Evolutionary conservation across 2,888 invertebrate genomes (phyloP).

Genomic region (Yponomeuta malinellus): DNA sequence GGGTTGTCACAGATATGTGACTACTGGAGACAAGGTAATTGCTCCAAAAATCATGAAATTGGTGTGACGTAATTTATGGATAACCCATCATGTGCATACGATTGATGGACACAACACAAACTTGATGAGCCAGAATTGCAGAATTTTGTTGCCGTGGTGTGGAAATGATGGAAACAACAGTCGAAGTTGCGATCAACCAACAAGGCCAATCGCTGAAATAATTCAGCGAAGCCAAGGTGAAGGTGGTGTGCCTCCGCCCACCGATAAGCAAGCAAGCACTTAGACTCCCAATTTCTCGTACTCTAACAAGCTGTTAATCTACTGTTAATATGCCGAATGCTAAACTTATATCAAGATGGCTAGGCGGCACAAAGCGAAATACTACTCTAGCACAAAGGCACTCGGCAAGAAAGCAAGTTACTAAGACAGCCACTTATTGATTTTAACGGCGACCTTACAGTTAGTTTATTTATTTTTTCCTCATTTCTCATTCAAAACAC

Average conservation of each 20-base stretch:
- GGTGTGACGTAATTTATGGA: no score
- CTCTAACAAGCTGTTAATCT: no score
- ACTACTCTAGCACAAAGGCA: background rate
- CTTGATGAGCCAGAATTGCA: background rate
- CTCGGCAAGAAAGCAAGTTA: background rate
- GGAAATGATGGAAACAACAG: background rate
- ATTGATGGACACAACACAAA: no score
- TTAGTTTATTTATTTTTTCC: background rate
- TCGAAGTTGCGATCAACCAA: background rate
- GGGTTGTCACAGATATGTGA: no score
- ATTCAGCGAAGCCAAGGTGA: slow-evolving; percentile 1
- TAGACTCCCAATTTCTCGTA: no score
- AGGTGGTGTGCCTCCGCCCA: background rate
- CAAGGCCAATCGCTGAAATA: slow-evolving; percentile 10
- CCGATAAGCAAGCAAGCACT: no score
- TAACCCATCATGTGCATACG: no score
- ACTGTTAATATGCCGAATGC: background rate
- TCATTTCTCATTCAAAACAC: background rate
- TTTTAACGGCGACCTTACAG: background rate
- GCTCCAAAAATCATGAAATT: no score
- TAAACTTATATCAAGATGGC: background rate
- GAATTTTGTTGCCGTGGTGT: background rate
- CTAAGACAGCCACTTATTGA: background rate
- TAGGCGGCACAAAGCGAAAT: background rate
- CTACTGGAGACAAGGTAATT: no score